Evolutionary conservation across 2,888 invertebrate genomes (phyloP).

Genomic region (Acronicta aceris): DNA sequence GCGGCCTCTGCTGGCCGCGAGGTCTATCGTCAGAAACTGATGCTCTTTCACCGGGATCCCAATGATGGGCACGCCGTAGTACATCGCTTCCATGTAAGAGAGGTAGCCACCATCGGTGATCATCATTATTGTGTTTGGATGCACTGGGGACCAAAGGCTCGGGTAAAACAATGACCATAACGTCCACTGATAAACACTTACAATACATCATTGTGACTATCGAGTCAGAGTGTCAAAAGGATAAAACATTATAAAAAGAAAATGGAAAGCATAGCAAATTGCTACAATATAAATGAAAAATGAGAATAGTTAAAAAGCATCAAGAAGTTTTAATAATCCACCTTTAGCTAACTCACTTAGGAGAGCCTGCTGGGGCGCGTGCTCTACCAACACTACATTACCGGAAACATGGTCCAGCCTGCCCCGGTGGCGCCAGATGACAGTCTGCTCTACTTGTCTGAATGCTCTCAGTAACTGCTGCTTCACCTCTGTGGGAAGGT

Average conservation of each 20-base stretch:
- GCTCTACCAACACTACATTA: conserved; percentile 77
- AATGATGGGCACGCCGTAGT: conserved; percentile 70
- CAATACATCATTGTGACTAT: too few relatives aligned
- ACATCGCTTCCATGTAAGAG: conserved; percentile 67
- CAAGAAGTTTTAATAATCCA: too few relatives aligned
- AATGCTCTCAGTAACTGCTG: conserved; percentile 73
- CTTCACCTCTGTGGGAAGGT: conserved; percentile 67
- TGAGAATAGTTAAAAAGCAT: too few relatives aligned
- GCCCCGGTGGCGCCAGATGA: conserved; percentile 77
- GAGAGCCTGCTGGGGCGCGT: conserved; percentile 73
- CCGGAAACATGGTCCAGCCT: conserved; percentile 64
- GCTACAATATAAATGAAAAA: too few relatives aligned
- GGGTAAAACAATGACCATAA: too few relatives aligned
- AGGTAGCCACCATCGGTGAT: conserved; percentile 67
- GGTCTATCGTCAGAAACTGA: conserved; percentile 65
- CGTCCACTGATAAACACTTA: too few relatives aligned
- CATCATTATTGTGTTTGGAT: conserved; percentile 66
- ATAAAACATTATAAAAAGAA: neutral
- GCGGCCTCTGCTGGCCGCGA: conserved; percentile 55
- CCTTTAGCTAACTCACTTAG: conserved; percentile 62
- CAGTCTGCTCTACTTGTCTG: conserved; percentile 75
- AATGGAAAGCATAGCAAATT: too few relatives aligned
- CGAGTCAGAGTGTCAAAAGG: too few relatives aligned
- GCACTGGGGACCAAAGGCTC: conserved; percentile 56
- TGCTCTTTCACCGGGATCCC: conserved; percentile 68